These are phyloP conservation scores for Castor canadensis DNA, from an alignment of 2,113 vertebrate species.

Conservation along the genomic window DNA sequence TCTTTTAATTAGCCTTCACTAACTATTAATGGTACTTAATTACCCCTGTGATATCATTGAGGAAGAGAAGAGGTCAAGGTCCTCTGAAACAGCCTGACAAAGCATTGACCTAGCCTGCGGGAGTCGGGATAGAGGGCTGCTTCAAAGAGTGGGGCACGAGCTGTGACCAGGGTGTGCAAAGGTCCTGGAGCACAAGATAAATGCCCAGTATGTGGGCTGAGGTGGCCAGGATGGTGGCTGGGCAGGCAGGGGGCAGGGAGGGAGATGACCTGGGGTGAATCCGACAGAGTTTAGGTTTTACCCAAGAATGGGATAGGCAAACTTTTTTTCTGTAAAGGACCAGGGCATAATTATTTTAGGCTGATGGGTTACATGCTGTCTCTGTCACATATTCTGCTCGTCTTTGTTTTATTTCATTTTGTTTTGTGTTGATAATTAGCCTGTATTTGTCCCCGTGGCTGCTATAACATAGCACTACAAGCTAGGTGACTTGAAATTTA, in stretches of 20 bases:
- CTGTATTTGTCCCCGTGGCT: background rate
- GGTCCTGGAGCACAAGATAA: background rate
- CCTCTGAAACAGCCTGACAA: background rate
- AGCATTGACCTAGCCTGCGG: no score
- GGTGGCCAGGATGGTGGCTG: background rate
- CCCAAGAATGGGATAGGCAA: background rate
- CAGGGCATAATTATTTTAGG: fast-evolving
- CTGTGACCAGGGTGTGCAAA: background rate
- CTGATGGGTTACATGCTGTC: fast-evolving
- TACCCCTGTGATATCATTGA: background rate
- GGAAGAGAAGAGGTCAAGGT: background rate
- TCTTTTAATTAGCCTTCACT: background rate
- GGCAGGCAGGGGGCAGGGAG: background rate
- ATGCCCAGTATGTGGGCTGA: background rate
- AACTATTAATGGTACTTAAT: background rate
- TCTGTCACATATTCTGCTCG: background rate
- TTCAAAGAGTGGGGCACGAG: background rate
- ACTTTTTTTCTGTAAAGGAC: background rate
- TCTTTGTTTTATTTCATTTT: background rate
- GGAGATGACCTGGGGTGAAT: background rate
- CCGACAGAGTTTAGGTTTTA: background rate
- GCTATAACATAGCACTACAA: fast-evolving
- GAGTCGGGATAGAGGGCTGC: fast-evolving
- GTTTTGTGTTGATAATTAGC: background rate
- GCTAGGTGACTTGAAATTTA: background rate